Evolutionary conservation across 1,140 invertebrate genomes (phyloP), one percentile per base, ranked within the genome.

Genomic region (Drosophila pseudoananassae): DNA sequence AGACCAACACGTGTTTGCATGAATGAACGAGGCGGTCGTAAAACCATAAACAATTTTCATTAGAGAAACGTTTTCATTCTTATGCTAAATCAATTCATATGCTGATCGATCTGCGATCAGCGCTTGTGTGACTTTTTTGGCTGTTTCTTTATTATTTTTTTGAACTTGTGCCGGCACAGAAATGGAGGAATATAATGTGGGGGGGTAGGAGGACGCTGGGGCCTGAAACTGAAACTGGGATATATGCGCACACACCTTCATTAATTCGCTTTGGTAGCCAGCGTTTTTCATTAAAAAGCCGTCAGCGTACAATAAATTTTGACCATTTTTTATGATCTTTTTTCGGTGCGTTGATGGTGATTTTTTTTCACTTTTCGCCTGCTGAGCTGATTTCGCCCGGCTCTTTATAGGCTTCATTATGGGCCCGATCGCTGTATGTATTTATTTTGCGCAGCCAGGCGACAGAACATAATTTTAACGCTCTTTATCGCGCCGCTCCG

Each of bases 261-360:
- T 87, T 87, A 87, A 87, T 87, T 87, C 83, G 79, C 49, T 75
- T 83, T 89, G 83, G 83, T 87, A 87, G 83, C 76, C 78, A 83
- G 60, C 77, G 83, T 88, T 87, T 87, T 87, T 87, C 83, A 87
- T 87, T 87, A 87, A 87, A 87, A 87, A 87, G 83, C 83, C 83
- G 83, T 87, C 83, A 87, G 79, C 84, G 84, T 87, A 88, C 78
- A 83, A 87, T 87, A 87, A 83, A 87, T 87, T 87, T 88, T 79
- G 63, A 72, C 58, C 63, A 76, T 76, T 76, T 76, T 76, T 74
- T 75, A 43, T 43, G 14, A 17, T 43, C 40, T 15, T 43, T 17
- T 43, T 43, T 14, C 7, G 40, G 40, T 43, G 40, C 12, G 10
- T 36, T 64, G 36, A 6, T 55, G 36, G 54, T 33, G 50, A 33